Evolutionary conservation across 2,888 invertebrate genomes (phyloP).

Genomic region (Sesia bembeciformis): DNA sequence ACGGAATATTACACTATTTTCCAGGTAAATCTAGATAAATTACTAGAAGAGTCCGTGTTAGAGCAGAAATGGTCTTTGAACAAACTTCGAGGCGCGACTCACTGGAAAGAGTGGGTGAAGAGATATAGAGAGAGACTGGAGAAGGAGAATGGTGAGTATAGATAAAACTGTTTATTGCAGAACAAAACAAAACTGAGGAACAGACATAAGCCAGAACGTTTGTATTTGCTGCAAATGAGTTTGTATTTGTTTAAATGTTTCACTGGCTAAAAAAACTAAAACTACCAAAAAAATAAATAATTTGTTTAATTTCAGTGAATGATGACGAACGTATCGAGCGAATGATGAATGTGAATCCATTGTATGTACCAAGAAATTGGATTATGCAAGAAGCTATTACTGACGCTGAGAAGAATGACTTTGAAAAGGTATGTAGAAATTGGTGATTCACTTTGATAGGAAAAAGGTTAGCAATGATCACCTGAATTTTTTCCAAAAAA

Average conservation of each 20-base stretch:
- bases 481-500: too few relatives aligned
- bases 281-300: background rate
- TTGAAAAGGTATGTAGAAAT: constrained; percentile 39
- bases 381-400: constrained; percentile 78
- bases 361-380: constrained; percentile 79
- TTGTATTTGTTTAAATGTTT: background rate
- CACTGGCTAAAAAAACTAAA: background rate
- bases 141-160: constrained; percentile 32
- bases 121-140: constrained; percentile 41
- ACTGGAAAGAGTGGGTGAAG: constrained; percentile 49
- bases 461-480: too few relatives aligned
- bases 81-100: constrained; percentile 22
- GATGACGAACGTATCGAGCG: constrained; percentile 36
- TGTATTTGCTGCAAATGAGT: too few relatives aligned
- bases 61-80: constrained; percentile 63
- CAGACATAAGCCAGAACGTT: background rate
- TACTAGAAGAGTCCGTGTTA: constrained; percentile 31
- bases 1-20: constrained; percentile 1
- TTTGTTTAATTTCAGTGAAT: constrained; percentile 21
- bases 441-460: background rate
- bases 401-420: constrained; percentile 77
- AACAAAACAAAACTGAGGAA: background rate
- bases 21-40: constrained; percentile 36
- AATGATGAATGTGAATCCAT: constrained; percentile 57
- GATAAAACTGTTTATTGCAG: background rate